Evolutionary conservation across 2,888 invertebrate species (phyloP), one percentile per base, ranked within the genome.

Genomic region (Drosophila antonietae): DNA sequence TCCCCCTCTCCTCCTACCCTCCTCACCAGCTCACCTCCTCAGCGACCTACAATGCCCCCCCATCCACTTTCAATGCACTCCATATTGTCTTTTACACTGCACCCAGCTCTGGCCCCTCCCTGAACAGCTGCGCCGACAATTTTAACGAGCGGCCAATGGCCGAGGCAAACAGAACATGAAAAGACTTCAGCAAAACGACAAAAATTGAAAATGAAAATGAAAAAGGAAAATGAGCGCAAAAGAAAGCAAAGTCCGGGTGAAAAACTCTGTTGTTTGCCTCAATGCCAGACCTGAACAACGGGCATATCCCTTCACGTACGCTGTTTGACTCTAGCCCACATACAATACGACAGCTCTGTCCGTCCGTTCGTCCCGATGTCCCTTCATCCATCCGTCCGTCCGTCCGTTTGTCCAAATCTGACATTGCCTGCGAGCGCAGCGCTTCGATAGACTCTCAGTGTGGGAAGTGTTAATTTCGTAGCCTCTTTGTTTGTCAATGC

Each of bases 391-490:
- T 2, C 33, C 20, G 39, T 60, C 57, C 52, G 23, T 1, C 31
- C 5, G 37, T 39, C n/a, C 10, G 37, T 37, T 49, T 51, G 69
- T 69, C 67, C 47, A 55, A 63, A 46, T 60, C 65, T 70, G 58
- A 66, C 80, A 68, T 74, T 78, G 83, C 83, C 83, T 78, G 80
- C 33, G 51, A 51, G 51, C 51, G 51, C 51, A 7, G 67, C 83
- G 87, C 81, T 67, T 83, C 87, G 78, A 83, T 88, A 73, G 83
- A 76, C 81, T 69, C 62, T 46, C 82, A 78, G 51, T 63, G 77
- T 66, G 81, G 84, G 84, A 84, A 88, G 84, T 84, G 84, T 84
- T 88, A 84, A 84, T 84, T 88, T 84, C 60, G 81, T 76, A 83
- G 84, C 83, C 84, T 73, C 74, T 73, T 83, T 84, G 89, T 88